Evolutionary conservation across 2,888 invertebrate species (phyloP), one percentile per base, ranked within the genome.

Genomic region (Leptopilina syphax): DNA sequence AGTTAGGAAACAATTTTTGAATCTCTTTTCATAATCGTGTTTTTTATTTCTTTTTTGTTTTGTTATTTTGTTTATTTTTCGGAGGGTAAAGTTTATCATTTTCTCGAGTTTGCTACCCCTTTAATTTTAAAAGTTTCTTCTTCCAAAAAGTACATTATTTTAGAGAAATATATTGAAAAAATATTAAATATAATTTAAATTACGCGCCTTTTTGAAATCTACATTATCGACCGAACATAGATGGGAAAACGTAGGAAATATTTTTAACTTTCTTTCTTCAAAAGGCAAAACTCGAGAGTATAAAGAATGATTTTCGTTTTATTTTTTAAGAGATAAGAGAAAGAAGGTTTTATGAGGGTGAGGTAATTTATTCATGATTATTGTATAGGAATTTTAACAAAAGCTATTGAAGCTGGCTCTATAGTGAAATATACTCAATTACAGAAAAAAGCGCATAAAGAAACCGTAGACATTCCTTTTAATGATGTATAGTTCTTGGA

Each of bases 401-500:
- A 79, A 77, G 78, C 80, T 82, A 76, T 77, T 77, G 67, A 67
- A 81, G 54, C 65, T 83, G 82, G 81, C 81, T 82, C 80, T 81
- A 80, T 81, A 80, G 77, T 80, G 76, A 76, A 76, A 80, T 85
- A 84, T 87, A 86, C 81, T 83, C 81, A 82, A 82, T 73, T 34
- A 34, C 57, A n/a, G n/a, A 57, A 7, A n/a, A 34, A 73, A 60
- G 41, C 83, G 81, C 79, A 78, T 50, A 50, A 50, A 50, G 50
- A 82, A 83, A 68, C 68, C 73, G 81, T 82, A 84, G 82, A 84
- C 86, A 85, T 87, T 87, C 86, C 86, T 80, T 80, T 34, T 66
- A 79, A 81, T 63, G 76, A 76, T 80, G 79, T 77, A 76, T 87
- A 86, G 80, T 76, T 77, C 79, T 78, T 65, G 80, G 81, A 80